Conservation (phyloP, 1,140 invertebrate species). For the Formica exsecta region DNA sequence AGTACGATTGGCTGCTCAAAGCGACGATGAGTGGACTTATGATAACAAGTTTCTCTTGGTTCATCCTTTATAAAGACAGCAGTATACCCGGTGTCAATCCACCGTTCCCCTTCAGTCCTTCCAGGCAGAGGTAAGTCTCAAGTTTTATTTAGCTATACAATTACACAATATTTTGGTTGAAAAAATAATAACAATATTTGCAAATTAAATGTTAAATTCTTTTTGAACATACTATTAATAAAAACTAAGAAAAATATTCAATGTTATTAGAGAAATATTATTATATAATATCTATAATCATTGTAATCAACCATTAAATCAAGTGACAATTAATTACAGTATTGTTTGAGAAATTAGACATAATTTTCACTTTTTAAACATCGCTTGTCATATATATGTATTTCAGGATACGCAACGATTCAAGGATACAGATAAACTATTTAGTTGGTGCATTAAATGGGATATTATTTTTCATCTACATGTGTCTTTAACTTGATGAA, state of each 20-base stretch:
- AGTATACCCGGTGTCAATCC: slow-evolving; percentile 80
- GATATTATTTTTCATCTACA: slow-evolving; percentile 77
- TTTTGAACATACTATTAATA: not conserved
- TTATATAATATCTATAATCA: no score
- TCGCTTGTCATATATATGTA: not conserved
- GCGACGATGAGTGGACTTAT: slow-evolving; percentile 77
- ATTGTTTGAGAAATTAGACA: not conserved
- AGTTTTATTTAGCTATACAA: not conserved
- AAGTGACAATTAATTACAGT: not conserved
- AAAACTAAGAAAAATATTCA: not conserved
- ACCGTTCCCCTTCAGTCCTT: slow-evolving; percentile 77
- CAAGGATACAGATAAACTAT: slow-evolving; percentile 78
- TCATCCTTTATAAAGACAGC: slow-evolving; percentile 84
- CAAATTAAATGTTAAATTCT: slow-evolving; percentile 2
- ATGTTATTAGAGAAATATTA: no score
- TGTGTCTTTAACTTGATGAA: slow-evolving; percentile 73
- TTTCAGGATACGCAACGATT: slow-evolving; percentile 70
- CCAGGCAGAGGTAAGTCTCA: slow-evolving; percentile 73
- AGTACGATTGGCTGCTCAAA: slow-evolving; percentile 79
- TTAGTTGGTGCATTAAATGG: slow-evolving; percentile 78
- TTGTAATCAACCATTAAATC: not conserved
- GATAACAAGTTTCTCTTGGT: slow-evolving; percentile 79
- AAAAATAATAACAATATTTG: not conserved
- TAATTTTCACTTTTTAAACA: slow-evolving; percentile 20
- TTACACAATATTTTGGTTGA: not conserved